Percentiles rank a stretch among this genome's conserved stretches.
Conservation (phyloP, 1,140 invertebrate genomes). For the Samia ricini region DNA sequence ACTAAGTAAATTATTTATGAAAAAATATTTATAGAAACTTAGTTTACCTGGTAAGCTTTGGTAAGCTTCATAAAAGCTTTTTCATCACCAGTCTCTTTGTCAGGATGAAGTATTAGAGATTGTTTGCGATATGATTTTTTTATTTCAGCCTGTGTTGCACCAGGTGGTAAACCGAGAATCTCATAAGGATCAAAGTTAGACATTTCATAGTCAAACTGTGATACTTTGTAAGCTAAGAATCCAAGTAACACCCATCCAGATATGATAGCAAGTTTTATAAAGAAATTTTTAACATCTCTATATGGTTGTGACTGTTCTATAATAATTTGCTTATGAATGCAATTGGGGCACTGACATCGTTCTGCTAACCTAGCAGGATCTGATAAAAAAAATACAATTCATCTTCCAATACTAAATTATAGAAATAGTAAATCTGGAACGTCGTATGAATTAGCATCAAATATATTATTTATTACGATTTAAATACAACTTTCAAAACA, state of each 20-base stretch:
- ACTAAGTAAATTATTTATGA: neutral
- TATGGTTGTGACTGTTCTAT: conserved; percentile 91
- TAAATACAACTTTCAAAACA: no score
- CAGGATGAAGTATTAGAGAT: conserved; percentile 96
- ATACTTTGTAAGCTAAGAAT: conserved; percentile 96
- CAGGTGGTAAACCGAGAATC: conserved; percentile 93
- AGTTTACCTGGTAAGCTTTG: conserved; percentile 90
- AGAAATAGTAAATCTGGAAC: no score
- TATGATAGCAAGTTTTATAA: conserved; percentile 83
- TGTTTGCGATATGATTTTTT: conserved; percentile 97
- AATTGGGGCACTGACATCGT: conserved; percentile 92
- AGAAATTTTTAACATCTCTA: conserved; percentile 87
- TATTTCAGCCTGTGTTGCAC: conserved; percentile 91
- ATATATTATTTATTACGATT: no score
- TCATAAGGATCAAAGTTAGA: conserved; percentile 99
- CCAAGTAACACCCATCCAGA: conserved; percentile 93
- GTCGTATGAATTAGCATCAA: no score
- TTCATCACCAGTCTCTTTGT: conserved; percentile 98
- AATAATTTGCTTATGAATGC: conserved; percentile 89
- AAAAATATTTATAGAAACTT: neutral
- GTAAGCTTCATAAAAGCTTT: conserved; percentile 98
- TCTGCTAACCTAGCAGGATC: conserved; percentile 86
- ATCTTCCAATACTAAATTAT: no score
- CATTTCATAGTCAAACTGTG: conserved; percentile 98
- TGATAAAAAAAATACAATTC: conserved; percentile 59